These are phyloP conservation scores for Cricetomys ansorgei DNA, from an alignment of 2,113 vertebrate species.

Conservation along the genomic window DNA sequence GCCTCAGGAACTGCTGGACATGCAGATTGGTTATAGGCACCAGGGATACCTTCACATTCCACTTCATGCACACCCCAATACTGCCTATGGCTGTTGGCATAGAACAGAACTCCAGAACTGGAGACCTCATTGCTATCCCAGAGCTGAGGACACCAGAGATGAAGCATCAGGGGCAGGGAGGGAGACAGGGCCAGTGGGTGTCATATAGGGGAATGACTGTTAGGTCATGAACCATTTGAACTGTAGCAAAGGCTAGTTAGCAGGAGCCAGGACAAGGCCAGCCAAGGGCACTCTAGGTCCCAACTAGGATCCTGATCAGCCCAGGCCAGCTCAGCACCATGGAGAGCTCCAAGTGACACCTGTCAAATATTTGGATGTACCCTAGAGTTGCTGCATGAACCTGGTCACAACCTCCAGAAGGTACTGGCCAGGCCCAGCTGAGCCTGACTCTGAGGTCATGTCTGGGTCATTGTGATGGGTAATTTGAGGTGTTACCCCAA, in stretches of 20 bases:
- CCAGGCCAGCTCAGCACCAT: constrained; percentile 67
- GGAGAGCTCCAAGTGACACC: constrained; percentile 74
- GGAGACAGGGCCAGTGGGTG: neutral
- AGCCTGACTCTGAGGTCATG: neutral
- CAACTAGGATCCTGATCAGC: constrained; percentile 62
- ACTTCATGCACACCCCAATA: neutral
- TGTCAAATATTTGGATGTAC: neutral
- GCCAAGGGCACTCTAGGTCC: neutral
- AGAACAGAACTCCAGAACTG: no score
- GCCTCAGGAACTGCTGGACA: neutral
- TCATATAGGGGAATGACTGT: neutral
- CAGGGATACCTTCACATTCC: neutral
- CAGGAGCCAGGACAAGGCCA: neutral
- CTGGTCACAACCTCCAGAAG: neutral
- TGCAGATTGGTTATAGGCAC: neutral
- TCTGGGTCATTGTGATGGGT: constrained; percentile 7
- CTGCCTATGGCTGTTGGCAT: neutral
- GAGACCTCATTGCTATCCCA: neutral
- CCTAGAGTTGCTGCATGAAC: neutral
- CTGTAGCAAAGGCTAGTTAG: neutral
- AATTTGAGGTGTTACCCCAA: neutral
- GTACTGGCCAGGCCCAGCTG: neutral
- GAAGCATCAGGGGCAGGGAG: neutral
- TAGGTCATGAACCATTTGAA: neutral
- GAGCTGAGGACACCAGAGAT: neutral